A percentile compares a stretch with the other conserved stretches of the same genome.
Conservation (phyloP, 1,140 invertebrate species). For the Heterodera carotae region DNA sequence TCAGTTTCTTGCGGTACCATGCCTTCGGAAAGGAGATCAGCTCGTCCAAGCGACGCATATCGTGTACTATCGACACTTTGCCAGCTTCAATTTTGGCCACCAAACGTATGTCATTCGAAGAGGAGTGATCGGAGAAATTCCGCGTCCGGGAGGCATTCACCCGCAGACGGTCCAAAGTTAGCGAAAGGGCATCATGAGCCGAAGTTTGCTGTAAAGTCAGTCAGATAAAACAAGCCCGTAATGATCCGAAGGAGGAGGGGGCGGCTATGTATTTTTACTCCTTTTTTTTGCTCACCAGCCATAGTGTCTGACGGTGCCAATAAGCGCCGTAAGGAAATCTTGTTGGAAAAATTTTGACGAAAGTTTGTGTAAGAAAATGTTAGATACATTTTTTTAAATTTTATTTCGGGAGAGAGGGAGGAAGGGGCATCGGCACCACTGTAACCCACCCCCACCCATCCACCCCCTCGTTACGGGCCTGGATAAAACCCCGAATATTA, state of each 20-base stretch:
- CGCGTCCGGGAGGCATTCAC: conserved; percentile 60
- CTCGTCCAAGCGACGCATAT: conserved; percentile 94
- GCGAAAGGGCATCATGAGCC: conserved; percentile 56
- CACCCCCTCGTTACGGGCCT: no score
- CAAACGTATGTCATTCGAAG: conserved; percentile 41
- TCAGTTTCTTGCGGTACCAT: conserved; percentile 77
- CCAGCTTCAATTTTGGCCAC: conserved; percentile 76
- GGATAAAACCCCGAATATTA: no score
- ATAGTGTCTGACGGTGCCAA: no score
- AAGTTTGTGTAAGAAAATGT: background rate
- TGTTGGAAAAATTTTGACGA: no score
- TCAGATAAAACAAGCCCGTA: no score
- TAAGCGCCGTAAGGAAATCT: no score
- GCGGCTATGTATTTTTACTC: no score
- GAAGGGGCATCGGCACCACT: no score
- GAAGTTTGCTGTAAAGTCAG: conserved; percentile 45
- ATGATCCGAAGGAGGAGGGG: no score
- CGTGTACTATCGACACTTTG: conserved; percentile 96
- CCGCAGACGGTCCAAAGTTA: conserved; percentile 54
- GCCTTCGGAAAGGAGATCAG: conserved; percentile 96
- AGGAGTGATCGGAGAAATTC: conserved; percentile 49
- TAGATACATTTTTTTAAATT: background rate
- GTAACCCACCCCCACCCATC: no score
- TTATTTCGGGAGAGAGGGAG: no score
- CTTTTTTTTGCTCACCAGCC: no score